Conservation (phyloP, 2,888 invertebrate species). For the Phragmatobia fuliginosa region DNA sequence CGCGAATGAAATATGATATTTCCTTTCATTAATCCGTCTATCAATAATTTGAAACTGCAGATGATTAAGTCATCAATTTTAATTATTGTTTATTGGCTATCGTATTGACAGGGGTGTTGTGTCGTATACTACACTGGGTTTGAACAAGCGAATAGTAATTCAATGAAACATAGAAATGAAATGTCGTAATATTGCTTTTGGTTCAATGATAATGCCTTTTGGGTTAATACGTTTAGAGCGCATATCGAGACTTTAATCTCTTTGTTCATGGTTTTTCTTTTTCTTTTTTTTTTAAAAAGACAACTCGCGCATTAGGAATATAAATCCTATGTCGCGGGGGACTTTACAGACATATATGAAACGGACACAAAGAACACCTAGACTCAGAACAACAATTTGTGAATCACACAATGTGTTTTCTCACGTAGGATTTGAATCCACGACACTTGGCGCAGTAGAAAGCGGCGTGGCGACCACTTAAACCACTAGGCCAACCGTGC, state of each 20-base stretch:
- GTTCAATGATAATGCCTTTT: background rate
- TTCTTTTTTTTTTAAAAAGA: too few species aligned
- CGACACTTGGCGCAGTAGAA: too few species aligned
- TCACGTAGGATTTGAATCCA: too few species aligned
- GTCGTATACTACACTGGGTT: constrained; percentile 14
- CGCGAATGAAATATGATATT: constrained; percentile 67
- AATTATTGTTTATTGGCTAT: constrained; percentile 65
- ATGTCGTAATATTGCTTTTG: background rate
- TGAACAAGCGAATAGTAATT: constrained; percentile 40
- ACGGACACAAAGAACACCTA: too few species aligned
- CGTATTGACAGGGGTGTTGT: constrained; percentile 43
- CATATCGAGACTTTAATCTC: background rate
- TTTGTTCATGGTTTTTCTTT: too few species aligned
- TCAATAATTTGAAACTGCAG: constrained; percentile 60
- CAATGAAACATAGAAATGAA: constrained; percentile 25
- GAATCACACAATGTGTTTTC: too few species aligned
- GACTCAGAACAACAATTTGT: too few species aligned
- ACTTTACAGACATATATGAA: too few species aligned
- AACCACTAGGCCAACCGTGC: too few species aligned
- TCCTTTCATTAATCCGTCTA: constrained; percentile 64
- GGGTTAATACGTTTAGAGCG: background rate
- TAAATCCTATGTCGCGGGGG: too few species aligned
- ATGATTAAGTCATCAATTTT: constrained; percentile 77
- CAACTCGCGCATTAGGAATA: too few species aligned
- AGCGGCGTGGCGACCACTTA: too few species aligned